These are phyloP conservation scores for Epizoanthus scotinus DNA, from an alignment of 92 coral and sea anemone species.

Conservation along the genomic window DNA sequence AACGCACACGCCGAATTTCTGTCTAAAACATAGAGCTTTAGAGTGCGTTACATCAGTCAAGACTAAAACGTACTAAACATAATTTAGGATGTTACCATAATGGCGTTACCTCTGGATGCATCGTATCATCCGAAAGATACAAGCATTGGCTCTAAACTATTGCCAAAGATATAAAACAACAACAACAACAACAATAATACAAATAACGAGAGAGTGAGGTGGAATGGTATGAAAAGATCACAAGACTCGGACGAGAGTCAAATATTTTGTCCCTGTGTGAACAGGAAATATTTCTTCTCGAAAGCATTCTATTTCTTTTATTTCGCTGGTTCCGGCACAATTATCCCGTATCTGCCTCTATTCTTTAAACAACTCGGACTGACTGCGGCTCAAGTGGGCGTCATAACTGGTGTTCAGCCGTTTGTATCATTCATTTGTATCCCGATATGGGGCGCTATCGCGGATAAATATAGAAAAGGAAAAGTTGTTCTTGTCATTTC, in stretches of 20 bases:
- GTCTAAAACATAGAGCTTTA: neutral
- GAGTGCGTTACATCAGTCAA: too few relatives aligned
- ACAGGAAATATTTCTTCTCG: slow-evolving; percentile 43
- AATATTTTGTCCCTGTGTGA: slow-evolving; percentile 1
- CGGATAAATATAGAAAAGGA: slow-evolving; percentile 48
- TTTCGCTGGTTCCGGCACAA: slow-evolving; percentile 52
- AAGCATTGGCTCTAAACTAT: too few relatives aligned
- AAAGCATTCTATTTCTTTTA: slow-evolving; percentile 57
- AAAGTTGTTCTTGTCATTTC: slow-evolving; percentile 42
- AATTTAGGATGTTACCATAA: neutral
- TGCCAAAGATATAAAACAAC: neutral
- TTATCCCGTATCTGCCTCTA: slow-evolving; percentile 50
- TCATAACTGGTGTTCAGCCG: slow-evolving; percentile 60
- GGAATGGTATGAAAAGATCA: neutral
- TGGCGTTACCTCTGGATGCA: neutral
- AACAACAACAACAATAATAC: too few relatives aligned
- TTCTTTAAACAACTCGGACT: slow-evolving; percentile 56
- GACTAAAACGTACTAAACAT: neutral
- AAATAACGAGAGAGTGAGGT: neutral
- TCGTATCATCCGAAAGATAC: too few relatives aligned
- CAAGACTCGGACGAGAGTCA: neutral
- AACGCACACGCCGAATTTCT: neutral
- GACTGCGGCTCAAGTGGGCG: slow-evolving; percentile 48
- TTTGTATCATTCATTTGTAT: slow-evolving; percentile 57
- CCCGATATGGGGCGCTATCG: slow-evolving; percentile 60